Conservation (phyloP, 2,113 vertebrate genomes). For the Procavia capensis region DNA sequence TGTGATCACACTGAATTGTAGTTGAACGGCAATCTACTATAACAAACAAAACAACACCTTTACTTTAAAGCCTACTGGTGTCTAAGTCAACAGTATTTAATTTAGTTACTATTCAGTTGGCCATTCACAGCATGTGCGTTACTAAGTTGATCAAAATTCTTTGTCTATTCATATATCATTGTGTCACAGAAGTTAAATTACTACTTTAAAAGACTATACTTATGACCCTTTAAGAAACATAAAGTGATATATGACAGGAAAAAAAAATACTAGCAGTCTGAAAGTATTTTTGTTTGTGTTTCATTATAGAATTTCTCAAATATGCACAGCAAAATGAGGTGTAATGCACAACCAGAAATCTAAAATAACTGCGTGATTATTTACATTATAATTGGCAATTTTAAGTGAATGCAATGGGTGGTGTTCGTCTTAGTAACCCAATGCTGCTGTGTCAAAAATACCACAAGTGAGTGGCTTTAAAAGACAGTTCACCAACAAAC, state of each 20-base stretch:
- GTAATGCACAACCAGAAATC: not conserved
- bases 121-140: not conserved
- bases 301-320: not conserved
- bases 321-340: not conserved
- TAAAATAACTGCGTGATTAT: not conserved
- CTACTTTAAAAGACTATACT: not conserved
- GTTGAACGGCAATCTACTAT: not conserved
- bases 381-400: not conserved
- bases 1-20: not conserved
- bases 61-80: not conserved
- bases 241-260: not conserved
- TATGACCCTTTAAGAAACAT: not conserved
- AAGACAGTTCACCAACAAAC: too few species aligned
- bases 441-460: too few species aligned
- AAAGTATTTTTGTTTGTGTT: not conserved
- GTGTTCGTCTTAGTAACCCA: not conserved
- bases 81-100: not conserved
- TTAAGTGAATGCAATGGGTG: not conserved
- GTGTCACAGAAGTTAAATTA: not conserved
- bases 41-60: not conserved
- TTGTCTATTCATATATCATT: not conserved
- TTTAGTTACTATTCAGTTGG: not conserved
- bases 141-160: too few species aligned
- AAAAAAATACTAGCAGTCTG: not conserved
- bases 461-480: too few species aligned